Evolutionary conservation across 2,113 vertebrate species (phyloP), one percentile per base, ranked within the genome.

Genomic region (Odocoileus virginianus): DNA sequence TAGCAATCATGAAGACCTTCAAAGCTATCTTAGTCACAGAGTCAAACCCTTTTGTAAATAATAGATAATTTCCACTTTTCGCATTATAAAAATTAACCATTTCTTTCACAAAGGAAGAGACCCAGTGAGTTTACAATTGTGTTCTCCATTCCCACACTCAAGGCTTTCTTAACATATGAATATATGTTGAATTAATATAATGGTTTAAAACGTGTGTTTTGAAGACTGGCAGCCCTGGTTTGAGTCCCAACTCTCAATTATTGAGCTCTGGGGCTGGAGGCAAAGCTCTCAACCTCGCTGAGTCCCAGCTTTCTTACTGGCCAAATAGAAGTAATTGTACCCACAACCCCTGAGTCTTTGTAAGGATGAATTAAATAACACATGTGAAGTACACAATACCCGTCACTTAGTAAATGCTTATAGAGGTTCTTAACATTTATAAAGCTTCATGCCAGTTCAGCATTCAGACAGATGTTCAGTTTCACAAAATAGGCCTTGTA

Each of bases 81-180:
- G 33, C 19, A 47, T 81, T 58, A 89, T 47, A 74, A 85, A 94
- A 60, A 94, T 27, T 45, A 88, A 33, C 14, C 61, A 54, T 14
- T 89, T 85, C 30, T 85, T 60, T 81, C 58, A 85, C 55, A 67
- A 84, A 92, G 43, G 15, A 84, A 79, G 27, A 88, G 16, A 85
- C n/a, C 43, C 50, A 60, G 27, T 5, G 28, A 89, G 84, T 89
- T 92, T 74, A 86, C 13, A 50, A 50, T 43, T 67, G 43, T 91
- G 27, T 27, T 33, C 45, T 78, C n/a, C 45, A n/a, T 78, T 61
- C 67, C 33, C 57, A 84, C 88, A 88, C 78, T 88, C 60, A 91
- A 91, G 19, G 45, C 19, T 52, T 87, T 83, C 45, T 58, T 67
- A 45, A 61, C 30, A 15, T 12, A 74, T 2, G 16, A 82, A 50